Evolutionary conservation across 2,797 vertebrate species (phyloP), one percentile per base, ranked within the genome.

Genomic region (Helarctos malayanus): DNA sequence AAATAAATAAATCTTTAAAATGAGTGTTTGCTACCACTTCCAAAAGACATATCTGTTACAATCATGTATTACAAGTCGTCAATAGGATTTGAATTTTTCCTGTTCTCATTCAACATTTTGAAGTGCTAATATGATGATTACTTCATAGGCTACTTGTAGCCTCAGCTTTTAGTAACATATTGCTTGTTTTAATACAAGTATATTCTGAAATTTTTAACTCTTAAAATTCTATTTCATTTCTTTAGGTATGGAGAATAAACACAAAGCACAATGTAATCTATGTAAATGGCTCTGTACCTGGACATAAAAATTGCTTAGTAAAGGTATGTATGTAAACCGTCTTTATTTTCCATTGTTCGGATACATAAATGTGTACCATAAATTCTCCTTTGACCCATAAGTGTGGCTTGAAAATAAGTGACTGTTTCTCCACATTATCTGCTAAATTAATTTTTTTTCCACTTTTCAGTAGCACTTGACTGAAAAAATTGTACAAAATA

Each of bases 171-270:
- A 75, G 35, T 49, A 32, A 23, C 54, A 81, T 49, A 25, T 16
- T 47, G 0, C 23, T 76, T 56, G 23, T 91, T 65, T 81, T 82
- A 81, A 78, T 47, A 14, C 8, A 89, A 90, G 25, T 32, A 38
- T 47, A 59, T 96, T 83, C 69, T 81, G 29, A 73, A 27, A 85
- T 47, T 47, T 96, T 84, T 83, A 21, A 49, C 47, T 61, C 25
- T 78, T 82, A 79, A 79, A 81, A 7, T 73, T 73, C 32, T 11
- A 8, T 91, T 95, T 95, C 14, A 2, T 73, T 84, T 97, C 45
- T 35, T n/a, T 97, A 99, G 99, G 98, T 99, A 47, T 99, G 99
- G 99, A 99, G 99, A 98, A 98, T 99, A 98, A 99, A 99, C 98
- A 99, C 99, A 97, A 99, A 99, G 95, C 97, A 99, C 93, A 99